Conservation (phyloP, 2,888 invertebrate species). For the Acanthosoma haemorrhoidale region DNA sequence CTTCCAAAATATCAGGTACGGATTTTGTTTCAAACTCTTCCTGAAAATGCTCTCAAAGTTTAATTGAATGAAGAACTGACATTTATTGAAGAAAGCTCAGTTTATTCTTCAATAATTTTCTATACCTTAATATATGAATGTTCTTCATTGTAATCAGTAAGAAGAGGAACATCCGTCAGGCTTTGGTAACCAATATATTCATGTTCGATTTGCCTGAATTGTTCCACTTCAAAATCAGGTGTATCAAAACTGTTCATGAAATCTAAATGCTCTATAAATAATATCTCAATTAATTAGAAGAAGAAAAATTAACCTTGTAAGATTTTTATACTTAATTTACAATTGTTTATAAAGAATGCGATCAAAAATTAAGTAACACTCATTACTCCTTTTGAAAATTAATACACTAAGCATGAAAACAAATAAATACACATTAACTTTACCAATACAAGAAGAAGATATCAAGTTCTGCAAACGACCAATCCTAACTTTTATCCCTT, state of each 20-base stretch:
- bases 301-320: conserved; percentile 13
- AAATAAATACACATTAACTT: conserved; percentile 30
- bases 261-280: conserved; percentile 79
- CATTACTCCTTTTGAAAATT: no score
- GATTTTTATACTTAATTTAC: neutral
- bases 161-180: conserved; percentile 87
- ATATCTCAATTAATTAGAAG: neutral
- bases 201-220: conserved; percentile 83
- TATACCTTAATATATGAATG: conserved; percentile 41
- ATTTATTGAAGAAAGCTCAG: neutral
- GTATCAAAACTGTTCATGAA: conserved; percentile 76
- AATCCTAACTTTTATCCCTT: conserved; percentile 90
- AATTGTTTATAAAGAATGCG: no score
- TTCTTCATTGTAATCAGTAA: conserved; percentile 67
- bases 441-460: conserved; percentile 94
- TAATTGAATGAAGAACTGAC: neutral
- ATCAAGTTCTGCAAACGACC: conserved; percentile 92
- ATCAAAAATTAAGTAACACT: no score
- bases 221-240: conserved; percentile 67
- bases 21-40: conserved; percentile 58
- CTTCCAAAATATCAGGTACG: conserved; percentile 68
- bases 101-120: neutral
- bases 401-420: no score
- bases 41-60: conserved; percentile 45
- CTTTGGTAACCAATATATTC: conserved; percentile 93